Percentiles rank a stretch among this genome's conserved stretches.
Evolutionary conservation across 2,113 vertebrate genomes (phyloP).

Genomic region (Alethe diademata): DNA sequence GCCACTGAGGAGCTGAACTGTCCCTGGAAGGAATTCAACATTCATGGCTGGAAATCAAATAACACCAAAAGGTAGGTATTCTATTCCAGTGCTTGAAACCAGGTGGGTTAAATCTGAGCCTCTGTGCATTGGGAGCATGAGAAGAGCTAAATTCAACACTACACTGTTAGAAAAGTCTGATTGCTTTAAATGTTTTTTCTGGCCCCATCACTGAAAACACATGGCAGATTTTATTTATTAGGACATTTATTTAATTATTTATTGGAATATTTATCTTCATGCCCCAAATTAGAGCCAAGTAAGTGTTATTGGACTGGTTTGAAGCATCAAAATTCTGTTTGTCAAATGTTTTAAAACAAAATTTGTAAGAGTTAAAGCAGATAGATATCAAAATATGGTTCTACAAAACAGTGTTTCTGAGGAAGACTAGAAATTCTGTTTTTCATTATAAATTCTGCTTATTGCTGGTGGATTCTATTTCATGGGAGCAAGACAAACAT

Average conservation of each 20-base stretch:
- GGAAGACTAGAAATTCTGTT: fast-evolving
- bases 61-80: neutral
- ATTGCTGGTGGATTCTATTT: neutral
- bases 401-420: neutral
- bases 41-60: neutral
- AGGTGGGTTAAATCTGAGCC: neutral
- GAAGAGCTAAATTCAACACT: neutral
- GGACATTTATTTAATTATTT: neutral
- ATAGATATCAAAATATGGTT: neutral
- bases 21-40: neutral
- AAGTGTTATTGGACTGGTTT: neutral
- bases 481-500: neutral
- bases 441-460: neutral
- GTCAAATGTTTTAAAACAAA: neutral
- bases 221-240: neutral
- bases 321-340: neutral
- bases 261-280: neutral
- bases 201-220: neutral
- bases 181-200: neutral
- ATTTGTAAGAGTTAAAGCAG: neutral
- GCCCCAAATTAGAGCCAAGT: neutral
- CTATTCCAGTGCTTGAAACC: neutral
- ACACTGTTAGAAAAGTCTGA: neutral
- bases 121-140: neutral
- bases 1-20: neutral